These are phyloP conservation scores for Eretmochelys imbricata DNA, from an alignment of 2,113 vertebrate genomes.

Conservation along the genomic window DNA sequence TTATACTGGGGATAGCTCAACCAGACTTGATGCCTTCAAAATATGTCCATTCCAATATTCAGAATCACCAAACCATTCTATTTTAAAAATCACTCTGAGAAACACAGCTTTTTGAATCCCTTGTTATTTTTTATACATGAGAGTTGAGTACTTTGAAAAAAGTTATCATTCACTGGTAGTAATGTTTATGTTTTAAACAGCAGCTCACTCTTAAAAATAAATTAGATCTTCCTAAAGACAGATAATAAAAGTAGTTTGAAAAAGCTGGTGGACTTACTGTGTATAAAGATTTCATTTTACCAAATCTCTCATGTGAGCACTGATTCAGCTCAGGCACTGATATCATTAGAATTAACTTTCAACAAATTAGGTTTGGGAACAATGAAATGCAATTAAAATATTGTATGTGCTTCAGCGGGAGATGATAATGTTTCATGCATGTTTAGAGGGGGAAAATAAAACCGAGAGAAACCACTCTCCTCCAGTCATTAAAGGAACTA, in stretches of 20 bases:
- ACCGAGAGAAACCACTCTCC: background rate
- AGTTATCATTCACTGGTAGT: background rate
- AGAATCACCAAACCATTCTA: background rate
- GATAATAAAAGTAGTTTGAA: background rate
- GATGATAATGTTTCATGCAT: conserved; percentile 32
- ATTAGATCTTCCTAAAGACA: conserved; percentile 4
- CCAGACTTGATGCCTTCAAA: background rate
- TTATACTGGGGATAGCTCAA: background rate
- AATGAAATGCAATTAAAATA: conserved; percentile 62
- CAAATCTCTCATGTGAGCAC: conserved; percentile 25
- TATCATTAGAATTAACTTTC: conserved; percentile 52
- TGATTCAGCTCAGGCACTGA: conserved; percentile 31
- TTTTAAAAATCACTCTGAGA: conserved; percentile 2
- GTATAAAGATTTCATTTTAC: conserved; percentile 18
- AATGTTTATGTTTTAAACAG: conserved; percentile 24
- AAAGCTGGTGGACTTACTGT: conserved; percentile 5
- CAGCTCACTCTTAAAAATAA: conserved; percentile 44
- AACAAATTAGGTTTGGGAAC: conserved; percentile 47
- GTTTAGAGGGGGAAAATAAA: background rate
- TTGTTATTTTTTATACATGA: background rate
- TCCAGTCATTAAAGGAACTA: conserved; percentile 1
- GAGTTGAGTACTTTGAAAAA: background rate
- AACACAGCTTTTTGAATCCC: background rate
- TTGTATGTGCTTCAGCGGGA: conserved; percentile 15
- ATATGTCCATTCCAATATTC: background rate